Conservation (phyloP, 2,797 vertebrate species). For the Falco rusticolus region DNA sequence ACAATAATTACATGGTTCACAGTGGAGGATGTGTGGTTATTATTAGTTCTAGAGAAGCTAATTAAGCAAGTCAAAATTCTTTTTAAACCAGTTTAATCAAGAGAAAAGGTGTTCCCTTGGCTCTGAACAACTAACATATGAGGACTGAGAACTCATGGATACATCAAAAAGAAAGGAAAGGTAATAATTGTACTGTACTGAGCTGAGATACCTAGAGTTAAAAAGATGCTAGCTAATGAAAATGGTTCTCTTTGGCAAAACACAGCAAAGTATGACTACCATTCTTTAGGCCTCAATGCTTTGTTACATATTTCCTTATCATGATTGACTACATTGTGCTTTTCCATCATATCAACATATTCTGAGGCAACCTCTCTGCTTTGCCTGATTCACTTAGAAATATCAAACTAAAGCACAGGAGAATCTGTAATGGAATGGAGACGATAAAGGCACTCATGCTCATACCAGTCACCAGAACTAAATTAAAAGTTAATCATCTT, state of each 20-base stretch:
- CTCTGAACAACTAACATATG: conserved; percentile 66
- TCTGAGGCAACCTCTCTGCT: background rate
- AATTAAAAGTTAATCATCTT: background rate
- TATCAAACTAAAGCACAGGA: background rate
- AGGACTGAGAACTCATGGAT: conserved; percentile 47
- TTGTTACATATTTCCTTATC: background rate
- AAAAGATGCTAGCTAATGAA: conserved; percentile 23
- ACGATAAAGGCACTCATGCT: background rate
- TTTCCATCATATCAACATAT: background rate
- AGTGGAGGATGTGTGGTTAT: conserved; percentile 70
- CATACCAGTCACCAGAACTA: background rate
- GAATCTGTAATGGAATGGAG: background rate
- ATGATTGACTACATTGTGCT: background rate
- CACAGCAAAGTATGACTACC: background rate
- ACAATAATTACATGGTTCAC: conserved; percentile 78
- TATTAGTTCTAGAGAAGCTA: conserved; percentile 73
- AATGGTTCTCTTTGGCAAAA: background rate
- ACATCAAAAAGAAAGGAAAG: conserved; percentile 57
- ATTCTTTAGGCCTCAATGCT: background rate
- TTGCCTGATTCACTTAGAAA: background rate
- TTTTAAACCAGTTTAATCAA: conserved; percentile 70
- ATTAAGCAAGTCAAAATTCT: conserved; percentile 78
- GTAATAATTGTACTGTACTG: conserved; percentile 37
- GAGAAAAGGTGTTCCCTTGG: conserved; percentile 58
- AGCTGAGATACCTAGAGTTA: conserved; percentile 30